Base-by-base conservation (phyloP, 2,113 vertebrate genomes). In the Colius striatus region DNA sequence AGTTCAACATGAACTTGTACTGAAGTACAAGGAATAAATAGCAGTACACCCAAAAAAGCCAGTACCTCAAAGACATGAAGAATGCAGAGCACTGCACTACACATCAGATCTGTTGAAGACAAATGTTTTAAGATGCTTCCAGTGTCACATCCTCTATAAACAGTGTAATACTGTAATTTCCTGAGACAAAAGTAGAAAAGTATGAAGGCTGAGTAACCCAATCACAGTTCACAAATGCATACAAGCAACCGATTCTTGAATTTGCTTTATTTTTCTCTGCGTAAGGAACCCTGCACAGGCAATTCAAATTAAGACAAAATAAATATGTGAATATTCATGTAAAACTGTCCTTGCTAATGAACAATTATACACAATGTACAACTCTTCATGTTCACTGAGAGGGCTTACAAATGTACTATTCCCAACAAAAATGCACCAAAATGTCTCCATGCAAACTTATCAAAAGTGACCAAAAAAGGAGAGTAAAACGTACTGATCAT, bases 361-460 rank as follows among this genome's bases (percentile, higher is more conserved):
- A 99, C 98, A 99, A 99, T 99, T 99, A 99, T 99, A 99, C 99
- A 99, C 98, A 99, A 99, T 99, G 98, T 99, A 99, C 99, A 99
- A 98, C 97, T 97, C 96, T 97, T 97, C 92, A 96, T 98, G 96
- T 98, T 96, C 97, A 97, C 97, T 96, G 96, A 94, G 96, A 94
- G 87, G 84, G 97, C 96, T 97, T 96, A 98, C 98, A 98, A 98
- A 98, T 98, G 98, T 98, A 98, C 97, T 98, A 97, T 98, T 98
- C 95, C 97, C 98, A 98, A 98, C 97, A 97, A 97, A 97, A 98
- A 98, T 95, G 97, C 98, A 98, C 97, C 94, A 97, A 98, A 98
- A 98, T 96, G 95, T 94, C 98, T 98, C 98, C 99, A 99, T 99
- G 98, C 99, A 99, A 98, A 98, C 98, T 98, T 98, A 98, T 95